Evolutionary conservation across 1,140 invertebrate species (phyloP), one percentile per base, ranked within the genome.

Genomic region (Pseudomyrmex dendroicus): DNA sequence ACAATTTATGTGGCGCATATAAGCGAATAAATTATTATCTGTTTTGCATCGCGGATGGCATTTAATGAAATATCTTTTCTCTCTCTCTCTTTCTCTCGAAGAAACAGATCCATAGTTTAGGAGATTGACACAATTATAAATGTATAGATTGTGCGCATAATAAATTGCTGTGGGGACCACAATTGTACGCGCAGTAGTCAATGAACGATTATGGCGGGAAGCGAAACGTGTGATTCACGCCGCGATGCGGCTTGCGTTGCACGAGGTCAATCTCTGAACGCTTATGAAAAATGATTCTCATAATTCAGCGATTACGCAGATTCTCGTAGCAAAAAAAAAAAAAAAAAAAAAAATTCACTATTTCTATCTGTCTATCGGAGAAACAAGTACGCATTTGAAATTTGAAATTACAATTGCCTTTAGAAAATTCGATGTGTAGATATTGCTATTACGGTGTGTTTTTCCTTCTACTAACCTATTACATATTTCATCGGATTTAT

Each of bases 191-290:
- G 15, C 13, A 25, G 35, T 78, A 63, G 35, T 78, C 20, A 78
- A 70, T 59, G 44, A 15, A 48, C 76, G 15, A 59, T 59, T 57
- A 68, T 17, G 35, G 17, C 22, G 66, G 54, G 15, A 48, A 80
- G 44, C 44, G 44, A 70, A 25, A 50, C 44, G 44, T 70, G 66
- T 59, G 54, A 80, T 70, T 80, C 44, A 68, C 54, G 52, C 35
- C 20, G 46, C 25, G 35, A 35, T 46, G 62, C 74, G 44, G 35
- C 52, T 68, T 25, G 44, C 66, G 50, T 59, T n/a, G n/a, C 52
- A 61, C 54, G 15, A 25, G 48, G 44, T 13, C 13, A 57, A 78
- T 68, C 35, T 56, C 20, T 52, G 52, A 15, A 25, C 17, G 5
- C 15, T 7, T 35, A 59, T 59, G 35, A 77, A 77, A 77, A 22